Percentiles rank a stretch among this genome's conserved stretches.
Conservation (phyloP, 2,113 vertebrate genomes). For the Bubo blakistoni region DNA sequence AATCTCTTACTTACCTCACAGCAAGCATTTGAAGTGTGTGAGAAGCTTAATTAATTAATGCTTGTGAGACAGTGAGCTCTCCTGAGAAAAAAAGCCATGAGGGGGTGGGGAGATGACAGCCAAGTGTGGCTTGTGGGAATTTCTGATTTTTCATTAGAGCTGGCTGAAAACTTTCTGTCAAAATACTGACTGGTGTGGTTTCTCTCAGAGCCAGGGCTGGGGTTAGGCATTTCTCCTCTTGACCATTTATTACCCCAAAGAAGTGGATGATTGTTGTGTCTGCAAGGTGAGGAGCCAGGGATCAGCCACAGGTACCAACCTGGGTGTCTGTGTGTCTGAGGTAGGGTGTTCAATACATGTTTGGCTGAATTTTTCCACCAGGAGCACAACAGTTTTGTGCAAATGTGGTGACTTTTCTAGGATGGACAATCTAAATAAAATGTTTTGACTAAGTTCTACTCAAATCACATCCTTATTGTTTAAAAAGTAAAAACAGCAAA, state of each 20-base stretch:
- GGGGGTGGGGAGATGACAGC: neutral
- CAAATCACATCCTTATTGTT: neutral
- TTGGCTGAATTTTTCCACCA: neutral
- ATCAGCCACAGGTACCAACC: neutral
- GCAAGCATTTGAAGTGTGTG: neutral
- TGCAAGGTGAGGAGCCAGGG: neutral
- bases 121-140: fast-evolving
- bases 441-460: neutral
- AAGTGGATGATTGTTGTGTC: neutral
- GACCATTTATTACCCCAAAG: neutral
- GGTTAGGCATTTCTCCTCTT: neutral
- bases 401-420: neutral
- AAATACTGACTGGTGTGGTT: neutral
- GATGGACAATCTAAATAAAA: neutral
- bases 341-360: neutral
- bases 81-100: neutral
- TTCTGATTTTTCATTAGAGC: neutral
- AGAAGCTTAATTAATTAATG: neutral
- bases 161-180: neutral
- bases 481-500: neutral
- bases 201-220: neutral
- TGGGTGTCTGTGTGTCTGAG: neutral
- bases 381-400: neutral
- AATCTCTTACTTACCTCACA: neutral
- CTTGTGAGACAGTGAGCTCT: neutral